Conservation (phyloP, 2,113 vertebrate species). For the Drymodes brunneopygia region DNA sequence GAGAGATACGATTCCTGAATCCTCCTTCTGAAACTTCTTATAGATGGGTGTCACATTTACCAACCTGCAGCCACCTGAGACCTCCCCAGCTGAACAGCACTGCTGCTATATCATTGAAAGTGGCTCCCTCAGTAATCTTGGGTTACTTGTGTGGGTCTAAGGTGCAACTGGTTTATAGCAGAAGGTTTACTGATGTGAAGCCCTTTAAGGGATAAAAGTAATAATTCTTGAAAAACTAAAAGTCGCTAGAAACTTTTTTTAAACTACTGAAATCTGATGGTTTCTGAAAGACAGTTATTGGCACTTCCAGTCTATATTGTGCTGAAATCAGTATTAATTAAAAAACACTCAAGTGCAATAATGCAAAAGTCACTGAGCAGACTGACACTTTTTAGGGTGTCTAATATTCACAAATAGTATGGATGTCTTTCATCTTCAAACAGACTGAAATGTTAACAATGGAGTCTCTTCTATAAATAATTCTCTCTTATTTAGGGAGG, state of each 20-base stretch:
- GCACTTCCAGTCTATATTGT: not conserved
- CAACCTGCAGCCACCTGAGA: not conserved
- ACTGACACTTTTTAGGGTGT: not conserved
- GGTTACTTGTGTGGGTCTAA: not conserved
- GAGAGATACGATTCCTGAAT: not conserved
- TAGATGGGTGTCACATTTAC: not conserved
- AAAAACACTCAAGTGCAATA: not conserved
- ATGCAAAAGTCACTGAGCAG: not conserved
- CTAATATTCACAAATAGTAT: not conserved
- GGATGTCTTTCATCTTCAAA: constrained; percentile 13
- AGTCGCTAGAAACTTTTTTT: not conserved
- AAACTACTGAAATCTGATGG: not conserved
- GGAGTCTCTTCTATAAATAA: constrained; percentile 33
- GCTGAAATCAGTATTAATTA: not conserved
- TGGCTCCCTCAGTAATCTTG: not conserved
- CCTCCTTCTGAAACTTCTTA: not conserved
- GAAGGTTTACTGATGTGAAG: not conserved
- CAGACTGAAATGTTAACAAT: not conserved
- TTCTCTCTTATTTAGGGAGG: constrained; percentile 27
- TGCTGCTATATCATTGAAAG: not conserved
- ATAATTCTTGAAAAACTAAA: not conserved
- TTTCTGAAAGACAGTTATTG: not conserved
- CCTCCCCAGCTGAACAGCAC: not conserved
- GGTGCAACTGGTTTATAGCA: not conserved
- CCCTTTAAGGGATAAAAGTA: not conserved